A percentile compares a stretch with the other conserved stretches of the same genome.
phyloP scores from a whole-genome alignment of 2,113 vertebrate genomes.

The Carassius auratus region DNA sequence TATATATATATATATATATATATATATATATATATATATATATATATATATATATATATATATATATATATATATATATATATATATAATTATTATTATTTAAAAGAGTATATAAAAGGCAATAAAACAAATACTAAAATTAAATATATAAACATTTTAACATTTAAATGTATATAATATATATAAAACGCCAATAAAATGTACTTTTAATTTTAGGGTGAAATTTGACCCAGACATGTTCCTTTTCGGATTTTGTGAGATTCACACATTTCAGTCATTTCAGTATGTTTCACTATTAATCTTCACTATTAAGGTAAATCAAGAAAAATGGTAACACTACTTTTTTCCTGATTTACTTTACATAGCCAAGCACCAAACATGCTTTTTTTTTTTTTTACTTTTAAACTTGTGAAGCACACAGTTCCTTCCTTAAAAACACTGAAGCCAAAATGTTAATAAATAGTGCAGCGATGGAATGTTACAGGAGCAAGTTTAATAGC shows the following conservation, averaged over 20 bases:
- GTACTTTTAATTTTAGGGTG: not conserved
- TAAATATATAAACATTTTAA: not conserved
- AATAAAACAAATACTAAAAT: not conserved
- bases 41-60: too few species aligned
- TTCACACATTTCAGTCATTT: not conserved
- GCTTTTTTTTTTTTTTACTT: not conserved
- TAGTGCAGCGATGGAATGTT: not conserved
- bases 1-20: too few species aligned
- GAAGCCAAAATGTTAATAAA: not conserved
- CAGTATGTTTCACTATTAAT: not conserved
- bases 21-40: too few species aligned
- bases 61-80: too few species aligned
- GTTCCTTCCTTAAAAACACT: not conserved
- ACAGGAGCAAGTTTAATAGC: not conserved
- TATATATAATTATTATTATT: not conserved
- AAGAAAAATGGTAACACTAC: not conserved
- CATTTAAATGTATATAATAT: not conserved
- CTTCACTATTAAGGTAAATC: not conserved
- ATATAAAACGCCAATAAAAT: not conserved
- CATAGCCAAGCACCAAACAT: not conserved
- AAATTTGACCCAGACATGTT: not conserved
- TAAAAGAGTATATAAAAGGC: not conserved
- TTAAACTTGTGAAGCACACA: not conserved
- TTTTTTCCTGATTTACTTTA: not conserved
- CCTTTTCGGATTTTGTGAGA: not conserved